Percentiles rank a stretch among this genome's conserved stretches.
These are phyloP conservation scores for Stegana nigrithorax DNA, from an alignment of 2,888 invertebrate species.

Conservation along the genomic window DNA sequence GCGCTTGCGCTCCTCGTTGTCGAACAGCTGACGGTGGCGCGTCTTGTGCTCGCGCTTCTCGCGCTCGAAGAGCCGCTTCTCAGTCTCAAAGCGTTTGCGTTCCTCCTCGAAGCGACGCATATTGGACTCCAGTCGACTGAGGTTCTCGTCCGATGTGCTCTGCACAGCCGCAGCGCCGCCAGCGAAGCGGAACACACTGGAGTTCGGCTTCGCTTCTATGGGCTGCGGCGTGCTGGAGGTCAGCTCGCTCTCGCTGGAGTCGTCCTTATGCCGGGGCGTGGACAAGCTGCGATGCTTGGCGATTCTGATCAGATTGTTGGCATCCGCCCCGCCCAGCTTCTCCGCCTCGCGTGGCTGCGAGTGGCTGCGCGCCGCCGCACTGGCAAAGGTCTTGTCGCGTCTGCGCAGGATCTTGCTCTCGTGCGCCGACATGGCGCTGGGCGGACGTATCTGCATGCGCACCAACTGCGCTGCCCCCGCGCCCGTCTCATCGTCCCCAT, in stretches of 20 bases:
- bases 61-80: slow-evolving; percentile 68
- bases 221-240: slow-evolving; percentile 42
- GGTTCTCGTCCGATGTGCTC: slow-evolving; percentile 37
- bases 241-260: slow-evolving; percentile 64
- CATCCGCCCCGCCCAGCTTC: slow-evolving; percentile 59
- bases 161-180: background rate
- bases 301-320: slow-evolving; percentile 54
- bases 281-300: slow-evolving; percentile 64
- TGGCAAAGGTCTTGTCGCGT: slow-evolving; percentile 63
- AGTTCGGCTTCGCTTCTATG: too few species aligned
- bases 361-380: slow-evolving; percentile 67
- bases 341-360: slow-evolving; percentile 65
- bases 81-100: slow-evolving; percentile 68
- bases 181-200: slow-evolving; percentile 22
- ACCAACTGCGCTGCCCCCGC: slow-evolving; percentile 45
- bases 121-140: slow-evolving; percentile 64
- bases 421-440: slow-evolving; percentile 60
- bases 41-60: slow-evolving; percentile 71
- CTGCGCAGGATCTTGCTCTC: slow-evolving; percentile 67
- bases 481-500: slow-evolving; percentile 37
- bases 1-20: slow-evolving; percentile 64
- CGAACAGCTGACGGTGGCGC: slow-evolving; percentile 62
- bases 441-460: slow-evolving; percentile 62
- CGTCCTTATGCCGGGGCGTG: slow-evolving; percentile 65
- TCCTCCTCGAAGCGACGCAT: slow-evolving; percentile 66